Evolutionary conservation across 1,140 invertebrate genomes (phyloP).

Genomic region (Drosophila nigrodunni): DNA sequence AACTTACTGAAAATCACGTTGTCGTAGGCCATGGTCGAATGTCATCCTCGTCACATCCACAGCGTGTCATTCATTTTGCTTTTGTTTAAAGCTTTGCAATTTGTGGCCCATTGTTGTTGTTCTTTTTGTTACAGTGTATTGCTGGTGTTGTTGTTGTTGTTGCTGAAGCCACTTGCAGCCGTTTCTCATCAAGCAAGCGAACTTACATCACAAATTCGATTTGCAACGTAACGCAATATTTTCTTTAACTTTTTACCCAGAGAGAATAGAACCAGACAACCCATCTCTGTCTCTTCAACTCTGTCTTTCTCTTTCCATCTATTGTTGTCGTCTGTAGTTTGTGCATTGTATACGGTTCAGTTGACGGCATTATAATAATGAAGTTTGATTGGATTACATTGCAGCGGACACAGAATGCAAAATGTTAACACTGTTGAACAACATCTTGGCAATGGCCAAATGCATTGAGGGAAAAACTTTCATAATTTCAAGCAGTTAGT

Average conservation of each 20-base stretch:
- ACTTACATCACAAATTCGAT: constrained; percentile 73
- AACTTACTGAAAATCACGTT: constrained; percentile 80
- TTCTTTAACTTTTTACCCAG: constrained; percentile 59
- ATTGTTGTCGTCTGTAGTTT: constrained; percentile 21
- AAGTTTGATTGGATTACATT: constrained; percentile 82
- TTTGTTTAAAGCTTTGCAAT: constrained; percentile 69
- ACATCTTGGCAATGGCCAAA: constrained; percentile 55
- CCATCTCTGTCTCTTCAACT: background rate
- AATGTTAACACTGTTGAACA: constrained; percentile 76
- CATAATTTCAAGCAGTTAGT: constrained; percentile 78
- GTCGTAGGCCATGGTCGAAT: constrained; percentile 78
- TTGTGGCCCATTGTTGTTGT: constrained; percentile 38
- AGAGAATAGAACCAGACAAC: background rate
- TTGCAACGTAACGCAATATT: constrained; percentile 76
- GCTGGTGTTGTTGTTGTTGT: constrained; percentile 5
- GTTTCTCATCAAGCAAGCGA: constrained; percentile 39
- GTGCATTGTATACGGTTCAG: constrained; percentile 70
- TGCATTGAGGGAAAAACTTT: constrained; percentile 73
- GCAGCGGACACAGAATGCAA: constrained; percentile 78
- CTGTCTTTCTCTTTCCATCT: background rate
- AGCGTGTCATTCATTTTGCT: constrained; percentile 73
- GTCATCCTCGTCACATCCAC: constrained; percentile 68
- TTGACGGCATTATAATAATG: constrained; percentile 81
- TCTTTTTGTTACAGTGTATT: constrained; percentile 15
- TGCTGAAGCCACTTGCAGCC: constrained; percentile 67